These are phyloP conservation scores for Holothuria scabra DNA, from an alignment of 53 echinoderm and acorn worm genomes.

Conservation along the genomic window DNA sequence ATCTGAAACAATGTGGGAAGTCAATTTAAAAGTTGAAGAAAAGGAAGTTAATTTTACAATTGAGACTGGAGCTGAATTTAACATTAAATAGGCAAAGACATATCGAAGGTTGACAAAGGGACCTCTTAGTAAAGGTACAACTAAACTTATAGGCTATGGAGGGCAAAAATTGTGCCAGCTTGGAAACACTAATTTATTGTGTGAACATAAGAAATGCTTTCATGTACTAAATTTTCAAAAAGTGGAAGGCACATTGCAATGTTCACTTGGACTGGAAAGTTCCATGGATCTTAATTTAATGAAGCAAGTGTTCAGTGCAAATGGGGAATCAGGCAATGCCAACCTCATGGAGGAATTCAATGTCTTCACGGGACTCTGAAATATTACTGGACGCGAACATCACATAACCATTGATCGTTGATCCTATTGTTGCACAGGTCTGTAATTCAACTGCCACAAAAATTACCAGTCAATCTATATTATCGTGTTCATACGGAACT, in stretches of 20 bases:
- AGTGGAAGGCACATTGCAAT: too few species aligned
- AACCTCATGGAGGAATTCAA: slow-evolving; percentile 1
- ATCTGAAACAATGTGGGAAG: slow-evolving; percentile 17
- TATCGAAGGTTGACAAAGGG: background rate
- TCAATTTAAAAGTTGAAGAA: slow-evolving; percentile 2
- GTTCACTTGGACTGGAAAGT: too few species aligned
- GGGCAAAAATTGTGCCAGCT: too few species aligned
- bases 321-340: background rate
- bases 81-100: background rate
- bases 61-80: slow-evolving; percentile 8
- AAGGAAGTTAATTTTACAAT: background rate
- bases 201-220: too few species aligned
- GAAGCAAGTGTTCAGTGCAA: background rate
- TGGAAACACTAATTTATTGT: too few species aligned
- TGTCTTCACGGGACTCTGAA: slow-evolving; percentile 20
- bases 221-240: too few species aligned
- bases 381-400: too few species aligned
- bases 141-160: background rate
- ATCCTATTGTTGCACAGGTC: slow-evolving; percentile 32
- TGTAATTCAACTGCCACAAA: slow-evolving; percentile 54
- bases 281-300: slow-evolving; percentile 7
- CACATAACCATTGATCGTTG: slow-evolving; percentile 51
- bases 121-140: background rate
- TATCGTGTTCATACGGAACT: slow-evolving; percentile 27
- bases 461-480: slow-evolving; percentile 52